A percentile compares a stretch with the other conserved stretches of the same genome.
These are phyloP conservation scores for Budorcas taxicolor DNA, from an alignment of 2,113 vertebrate species.

Conservation along the genomic window DNA sequence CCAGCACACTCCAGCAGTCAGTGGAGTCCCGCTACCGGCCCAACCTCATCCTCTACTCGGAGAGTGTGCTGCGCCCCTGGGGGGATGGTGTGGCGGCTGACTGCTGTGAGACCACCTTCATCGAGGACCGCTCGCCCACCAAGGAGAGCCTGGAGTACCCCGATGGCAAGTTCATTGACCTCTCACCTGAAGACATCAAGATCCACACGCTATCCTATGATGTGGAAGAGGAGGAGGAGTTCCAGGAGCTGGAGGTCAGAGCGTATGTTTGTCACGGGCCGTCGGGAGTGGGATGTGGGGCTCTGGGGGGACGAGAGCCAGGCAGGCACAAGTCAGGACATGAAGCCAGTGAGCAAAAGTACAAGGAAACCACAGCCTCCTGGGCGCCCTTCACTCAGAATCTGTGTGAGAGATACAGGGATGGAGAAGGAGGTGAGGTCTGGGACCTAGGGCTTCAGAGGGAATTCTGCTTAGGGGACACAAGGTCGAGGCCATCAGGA, in stretches of 20 bases:
- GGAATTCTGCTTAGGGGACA: neutral
- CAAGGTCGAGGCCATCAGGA: fast-evolving
- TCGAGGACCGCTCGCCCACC: conserved; percentile 83
- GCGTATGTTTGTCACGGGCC: neutral
- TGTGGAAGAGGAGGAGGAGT: conserved; percentile 91
- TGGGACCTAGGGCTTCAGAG: too few relatives aligned
- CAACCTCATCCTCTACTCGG: conserved; percentile 89
- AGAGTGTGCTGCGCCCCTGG: conserved; percentile 86
- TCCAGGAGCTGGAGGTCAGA: conserved; percentile 95
- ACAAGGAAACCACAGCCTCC: neutral
- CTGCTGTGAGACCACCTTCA: conserved; percentile 96
- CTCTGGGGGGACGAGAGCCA: neutral
- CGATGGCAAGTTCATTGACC: conserved; percentile 87
- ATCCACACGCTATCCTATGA: conserved; percentile 93
- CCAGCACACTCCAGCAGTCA: conserved; percentile 84
- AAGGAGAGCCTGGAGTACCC: conserved; percentile 87
- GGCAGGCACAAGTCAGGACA: neutral
- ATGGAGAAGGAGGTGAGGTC: neutral
- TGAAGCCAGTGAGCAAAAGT: neutral
- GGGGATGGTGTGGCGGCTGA: conserved; percentile 82
- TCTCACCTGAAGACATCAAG: conserved; percentile 86
- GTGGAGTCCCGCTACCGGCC: conserved; percentile 84
- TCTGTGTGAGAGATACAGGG: neutral
- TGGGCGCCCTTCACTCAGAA: neutral
- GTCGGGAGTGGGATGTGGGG: neutral